A percentile compares a stretch with the other conserved stretches of the same genome.
Conservation (phyloP, 2,888 invertebrate genomes). For the Monopis laevigella region DNA sequence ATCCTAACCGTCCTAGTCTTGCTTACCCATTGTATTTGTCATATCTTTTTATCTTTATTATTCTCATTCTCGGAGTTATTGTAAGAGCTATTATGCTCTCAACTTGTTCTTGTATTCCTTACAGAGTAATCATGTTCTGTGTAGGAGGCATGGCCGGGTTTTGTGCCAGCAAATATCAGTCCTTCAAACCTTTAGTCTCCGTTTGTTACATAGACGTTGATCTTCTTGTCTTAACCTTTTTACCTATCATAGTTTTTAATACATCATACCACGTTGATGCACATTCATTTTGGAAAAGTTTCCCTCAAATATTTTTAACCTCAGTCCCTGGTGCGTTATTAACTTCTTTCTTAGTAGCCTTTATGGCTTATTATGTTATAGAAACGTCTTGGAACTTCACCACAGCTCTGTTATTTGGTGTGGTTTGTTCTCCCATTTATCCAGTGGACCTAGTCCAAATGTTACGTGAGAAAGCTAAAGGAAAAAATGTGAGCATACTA, state of each 20-base stretch:
- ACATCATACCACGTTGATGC: conserved; percentile 48
- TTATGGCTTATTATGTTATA: conserved; percentile 46
- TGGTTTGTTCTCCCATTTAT: conserved; percentile 49
- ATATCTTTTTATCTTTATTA: conserved; percentile 40
- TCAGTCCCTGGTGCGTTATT: conserved; percentile 41
- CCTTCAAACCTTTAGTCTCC: conserved; percentile 37
- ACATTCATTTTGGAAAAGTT: conserved; percentile 48
- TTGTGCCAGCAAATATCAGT: conserved; percentile 36
- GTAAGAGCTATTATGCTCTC: conserved; percentile 42
- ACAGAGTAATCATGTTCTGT: conserved; percentile 47
- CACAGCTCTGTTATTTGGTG: conserved; percentile 42
- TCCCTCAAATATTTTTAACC: conserved; percentile 45
- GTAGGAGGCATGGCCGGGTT: conserved; percentile 45
- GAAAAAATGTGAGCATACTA: conserved; percentile 48
- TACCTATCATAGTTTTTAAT: conserved; percentile 46
- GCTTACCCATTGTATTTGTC: conserved; percentile 38
- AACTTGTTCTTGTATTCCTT: conserved; percentile 38
- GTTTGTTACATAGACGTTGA: conserved; percentile 46
- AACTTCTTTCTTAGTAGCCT: conserved; percentile 39
- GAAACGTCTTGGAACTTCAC: conserved; percentile 44
- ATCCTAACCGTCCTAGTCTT: conserved; percentile 29
- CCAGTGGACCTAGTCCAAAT: conserved; percentile 49
- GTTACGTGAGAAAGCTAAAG: conserved; percentile 40
- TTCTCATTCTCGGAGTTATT: conserved; percentile 39
- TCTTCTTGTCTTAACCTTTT: conserved; percentile 32